phyloP scores from a whole-genome alignment of 2,113 vertebrate species.

The Lycaon pictus region DNA sequence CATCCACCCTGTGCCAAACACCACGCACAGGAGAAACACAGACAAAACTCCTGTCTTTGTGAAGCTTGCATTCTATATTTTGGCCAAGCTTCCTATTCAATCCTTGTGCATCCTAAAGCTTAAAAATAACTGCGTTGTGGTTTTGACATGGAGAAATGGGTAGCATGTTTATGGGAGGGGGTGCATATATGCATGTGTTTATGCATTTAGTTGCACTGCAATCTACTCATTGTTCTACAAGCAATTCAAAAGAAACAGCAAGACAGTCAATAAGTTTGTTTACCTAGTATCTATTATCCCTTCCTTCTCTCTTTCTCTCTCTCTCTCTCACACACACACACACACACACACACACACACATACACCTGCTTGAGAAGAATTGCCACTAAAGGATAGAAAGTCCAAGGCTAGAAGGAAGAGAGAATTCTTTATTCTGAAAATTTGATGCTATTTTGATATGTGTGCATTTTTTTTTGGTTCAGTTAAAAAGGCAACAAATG shows the following conservation, averaged over 20 bases:
- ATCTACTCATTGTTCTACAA: not conserved
- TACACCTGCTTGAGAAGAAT: not conserved
- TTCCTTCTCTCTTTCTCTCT: not conserved
- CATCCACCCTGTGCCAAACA: not conserved
- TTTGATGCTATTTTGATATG: not conserved
- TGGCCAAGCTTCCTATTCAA: not conserved
- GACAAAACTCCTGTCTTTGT: not conserved
- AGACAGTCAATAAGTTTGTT: not conserved
- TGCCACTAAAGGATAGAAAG: not conserved
- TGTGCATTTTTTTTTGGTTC: not conserved
- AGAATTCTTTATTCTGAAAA: not conserved
- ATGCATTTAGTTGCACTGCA: not conserved
- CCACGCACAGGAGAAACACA: not conserved
- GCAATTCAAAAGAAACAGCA: not conserved
- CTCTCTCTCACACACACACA: no score
- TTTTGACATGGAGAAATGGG: not conserved
- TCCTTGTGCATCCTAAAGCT: not conserved
- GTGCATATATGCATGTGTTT: not conserved
- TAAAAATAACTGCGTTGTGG: not conserved
- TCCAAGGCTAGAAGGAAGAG: not conserved
- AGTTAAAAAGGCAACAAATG: not conserved
- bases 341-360: not conserved
- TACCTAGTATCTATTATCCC: not conserved
- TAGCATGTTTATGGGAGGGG: not conserved
- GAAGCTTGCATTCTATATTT: not conserved